Conservation (phyloP, 2,888 invertebrate genomes). For the Gisinianus flammeolus region DNA sequence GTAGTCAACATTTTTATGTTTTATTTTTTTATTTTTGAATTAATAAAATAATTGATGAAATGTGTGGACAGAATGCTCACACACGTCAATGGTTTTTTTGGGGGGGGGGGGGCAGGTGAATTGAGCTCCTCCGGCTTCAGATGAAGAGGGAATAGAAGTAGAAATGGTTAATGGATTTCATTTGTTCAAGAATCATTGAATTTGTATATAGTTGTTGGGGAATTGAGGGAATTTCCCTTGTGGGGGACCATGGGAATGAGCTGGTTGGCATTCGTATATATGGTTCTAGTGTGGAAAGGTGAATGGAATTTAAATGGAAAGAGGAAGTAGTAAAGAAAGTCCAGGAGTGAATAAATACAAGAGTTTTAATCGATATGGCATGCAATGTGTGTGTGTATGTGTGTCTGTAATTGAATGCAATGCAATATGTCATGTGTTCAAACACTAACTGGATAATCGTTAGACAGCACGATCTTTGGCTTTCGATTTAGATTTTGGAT, state of each 20-base stretch:
- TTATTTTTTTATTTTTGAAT: too few relatives aligned
- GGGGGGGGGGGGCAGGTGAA: too few relatives aligned
- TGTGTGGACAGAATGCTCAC: too few relatives aligned
- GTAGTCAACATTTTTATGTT: too few relatives aligned
- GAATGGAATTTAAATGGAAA: constrained; percentile 21
- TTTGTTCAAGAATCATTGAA: too few relatives aligned
- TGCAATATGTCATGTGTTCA: too few relatives aligned
- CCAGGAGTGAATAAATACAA: constrained; percentile 9
- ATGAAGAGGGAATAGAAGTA: not conserved
- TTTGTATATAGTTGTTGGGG: not conserved
- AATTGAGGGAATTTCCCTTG: not conserved
- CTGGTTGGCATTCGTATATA: too few relatives aligned
- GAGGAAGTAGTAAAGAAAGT: constrained; percentile 21
- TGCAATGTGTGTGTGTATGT: constrained; percentile 1
- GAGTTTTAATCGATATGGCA: constrained; percentile 21
- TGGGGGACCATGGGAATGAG: not conserved
- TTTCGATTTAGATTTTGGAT: not conserved
- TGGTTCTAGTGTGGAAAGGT: too few relatives aligned
- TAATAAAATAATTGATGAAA: too few relatives aligned
- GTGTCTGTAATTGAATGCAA: not conserved
- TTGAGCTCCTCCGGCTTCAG: not conserved
- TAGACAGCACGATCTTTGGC: constrained; percentile 13
- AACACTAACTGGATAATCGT: constrained; percentile 7
- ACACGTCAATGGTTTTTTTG: too few relatives aligned
- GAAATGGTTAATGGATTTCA: not conserved